These are phyloP conservation scores for Agrochola macilenta DNA, from an alignment of 2,888 invertebrate genomes.

Conservation along the genomic window DNA sequence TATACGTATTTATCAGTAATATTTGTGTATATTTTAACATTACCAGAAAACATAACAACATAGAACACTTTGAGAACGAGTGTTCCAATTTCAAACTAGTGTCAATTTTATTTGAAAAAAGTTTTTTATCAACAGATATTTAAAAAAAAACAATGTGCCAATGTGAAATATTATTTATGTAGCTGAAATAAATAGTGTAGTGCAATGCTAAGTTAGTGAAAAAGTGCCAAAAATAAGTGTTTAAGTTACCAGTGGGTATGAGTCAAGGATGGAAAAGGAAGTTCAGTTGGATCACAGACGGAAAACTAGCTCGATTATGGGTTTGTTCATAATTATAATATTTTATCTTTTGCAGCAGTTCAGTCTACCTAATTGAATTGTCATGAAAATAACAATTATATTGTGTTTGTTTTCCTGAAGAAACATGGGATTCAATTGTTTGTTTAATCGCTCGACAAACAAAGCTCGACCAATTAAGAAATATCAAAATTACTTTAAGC, in stretches of 20 bases:
- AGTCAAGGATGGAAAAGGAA: conserved; percentile 83
- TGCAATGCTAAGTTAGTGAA: conserved; percentile 56
- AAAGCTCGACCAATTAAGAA: not conserved
- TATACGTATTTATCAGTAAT: conserved; percentile 36
- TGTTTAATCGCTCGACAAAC: not conserved
- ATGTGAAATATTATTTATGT: conserved; percentile 32
- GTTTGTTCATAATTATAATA: conserved; percentile 73
- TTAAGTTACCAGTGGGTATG: conserved; percentile 73
- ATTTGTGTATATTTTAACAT: not conserved
- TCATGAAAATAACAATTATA: not conserved
- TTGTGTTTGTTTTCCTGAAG: not conserved
- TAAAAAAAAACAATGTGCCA: conserved; percentile 25
- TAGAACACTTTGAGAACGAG: not conserved
- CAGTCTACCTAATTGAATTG: not conserved
- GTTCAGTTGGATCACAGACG: conserved; percentile 81
- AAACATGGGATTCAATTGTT: not conserved
- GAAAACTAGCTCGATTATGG: conserved; percentile 82
- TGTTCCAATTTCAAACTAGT: conserved; percentile 44
- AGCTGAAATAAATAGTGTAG: conserved; percentile 24
- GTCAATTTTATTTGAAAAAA: not conserved
- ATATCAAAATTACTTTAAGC: not conserved
- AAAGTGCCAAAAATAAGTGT: conserved; percentile 55
- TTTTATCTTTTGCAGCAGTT: conserved; percentile 4
- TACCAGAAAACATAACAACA: conserved; percentile 34
- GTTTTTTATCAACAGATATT: conserved; percentile 1